A percentile compares a stretch with the other conserved stretches of the same genome.
phyloP scores from a whole-genome alignment of 2,888 invertebrate genomes.

The Petrophora chlorosata region DNA sequence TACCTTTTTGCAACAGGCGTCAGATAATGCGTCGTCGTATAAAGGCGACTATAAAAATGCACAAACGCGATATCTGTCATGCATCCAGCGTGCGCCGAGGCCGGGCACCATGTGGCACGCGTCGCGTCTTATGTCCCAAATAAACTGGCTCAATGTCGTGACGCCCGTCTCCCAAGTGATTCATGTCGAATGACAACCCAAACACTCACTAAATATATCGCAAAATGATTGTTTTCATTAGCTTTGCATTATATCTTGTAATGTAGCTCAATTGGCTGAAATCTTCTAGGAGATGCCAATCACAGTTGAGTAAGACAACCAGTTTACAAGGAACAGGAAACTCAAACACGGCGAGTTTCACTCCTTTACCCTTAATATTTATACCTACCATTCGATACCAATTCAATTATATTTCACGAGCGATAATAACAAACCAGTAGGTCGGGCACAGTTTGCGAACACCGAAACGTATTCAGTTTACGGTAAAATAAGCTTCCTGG shows the following conservation, averaged over 20 bases:
- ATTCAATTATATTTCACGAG: constrained; percentile 22
- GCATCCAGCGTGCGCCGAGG: constrained; percentile 27
- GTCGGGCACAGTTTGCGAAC: constrained; percentile 18
- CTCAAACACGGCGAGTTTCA: constrained; percentile 1
- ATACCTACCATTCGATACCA: constrained; percentile 4
- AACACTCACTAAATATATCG: background rate
- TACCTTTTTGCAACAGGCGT: constrained; percentile 13
- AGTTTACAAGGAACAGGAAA: background rate
- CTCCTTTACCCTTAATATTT: constrained; percentile 12
- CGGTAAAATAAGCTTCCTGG: constrained; percentile 32
- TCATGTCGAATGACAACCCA: constrained; percentile 19
- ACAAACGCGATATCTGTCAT: constrained; percentile 22
- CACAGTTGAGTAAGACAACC: background rate
- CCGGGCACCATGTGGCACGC: constrained; percentile 40
- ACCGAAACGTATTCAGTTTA: constrained; percentile 29
- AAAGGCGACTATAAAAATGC: constrained; percentile 22
- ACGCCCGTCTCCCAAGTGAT: constrained; percentile 26
- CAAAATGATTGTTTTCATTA: background rate
- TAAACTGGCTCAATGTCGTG: constrained; percentile 59
- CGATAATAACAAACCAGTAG: constrained; percentile 17
- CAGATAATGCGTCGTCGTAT: constrained; percentile 17
- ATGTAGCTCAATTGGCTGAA: too few relatives aligned
- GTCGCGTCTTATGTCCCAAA: constrained; percentile 53
- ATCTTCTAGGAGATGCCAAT: background rate
- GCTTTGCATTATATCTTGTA: too few relatives aligned